phyloP scores from a whole-genome alignment of 1,140 invertebrate species.

The Wiebesia pumilae region DNA sequence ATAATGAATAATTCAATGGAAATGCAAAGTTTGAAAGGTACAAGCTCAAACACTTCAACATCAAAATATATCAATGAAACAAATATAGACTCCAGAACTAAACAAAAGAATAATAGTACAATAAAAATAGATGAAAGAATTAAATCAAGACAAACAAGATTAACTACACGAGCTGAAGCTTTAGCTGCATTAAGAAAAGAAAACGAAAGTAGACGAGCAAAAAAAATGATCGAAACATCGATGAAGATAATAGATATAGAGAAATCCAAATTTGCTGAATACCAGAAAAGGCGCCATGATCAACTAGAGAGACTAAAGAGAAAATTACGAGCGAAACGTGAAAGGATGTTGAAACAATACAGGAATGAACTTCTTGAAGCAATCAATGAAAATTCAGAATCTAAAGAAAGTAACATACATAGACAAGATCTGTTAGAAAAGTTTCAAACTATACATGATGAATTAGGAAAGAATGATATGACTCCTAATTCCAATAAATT shows the following conservation, averaged over 20 bases:
- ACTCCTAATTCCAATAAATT: constrained; percentile 49
- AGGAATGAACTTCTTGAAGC: constrained; percentile 47
- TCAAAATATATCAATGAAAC: constrained; percentile 11
- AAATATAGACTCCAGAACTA: background rate
- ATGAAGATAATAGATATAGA: constrained; percentile 36
- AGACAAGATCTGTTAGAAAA: constrained; percentile 54
- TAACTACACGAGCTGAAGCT: constrained; percentile 48
- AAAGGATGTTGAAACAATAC: constrained; percentile 54
- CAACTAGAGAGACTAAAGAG: constrained; percentile 52
- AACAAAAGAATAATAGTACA: constrained; percentile 27
- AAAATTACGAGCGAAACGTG: constrained; percentile 55
- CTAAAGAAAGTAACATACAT: constrained; percentile 45
- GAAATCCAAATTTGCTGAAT: constrained; percentile 40
- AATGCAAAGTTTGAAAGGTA: background rate
- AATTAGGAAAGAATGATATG: background rate
- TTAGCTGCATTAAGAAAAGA: constrained; percentile 50
- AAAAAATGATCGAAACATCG: constrained; percentile 46
- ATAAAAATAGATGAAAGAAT: constrained; percentile 7
- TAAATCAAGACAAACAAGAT: constrained; percentile 41
- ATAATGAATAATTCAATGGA: background rate
- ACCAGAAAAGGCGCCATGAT: constrained; percentile 49
- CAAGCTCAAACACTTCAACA: background rate
- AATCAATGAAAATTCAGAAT: constrained; percentile 33
- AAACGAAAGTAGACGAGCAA: constrained; percentile 48
- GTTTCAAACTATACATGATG: background rate